phyloP scores from a whole-genome alignment of 2,113 vertebrate genomes.

The Callaeas wilsoni region DNA sequence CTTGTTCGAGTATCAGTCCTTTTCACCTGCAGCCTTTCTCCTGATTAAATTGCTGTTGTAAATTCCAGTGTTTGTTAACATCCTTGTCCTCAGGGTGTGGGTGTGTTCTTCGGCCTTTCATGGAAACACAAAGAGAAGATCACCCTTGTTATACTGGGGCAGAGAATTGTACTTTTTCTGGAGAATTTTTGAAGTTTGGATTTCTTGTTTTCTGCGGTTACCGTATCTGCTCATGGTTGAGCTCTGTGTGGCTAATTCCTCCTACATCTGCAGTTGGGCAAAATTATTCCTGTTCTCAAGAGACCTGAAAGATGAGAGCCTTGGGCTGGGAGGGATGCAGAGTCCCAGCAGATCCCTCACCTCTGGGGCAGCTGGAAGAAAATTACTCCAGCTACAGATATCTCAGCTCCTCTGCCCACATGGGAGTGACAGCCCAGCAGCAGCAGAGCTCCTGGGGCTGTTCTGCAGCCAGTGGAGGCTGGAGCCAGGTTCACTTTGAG shows the following conservation, averaged over 20 bases:
- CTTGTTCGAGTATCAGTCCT: neutral
- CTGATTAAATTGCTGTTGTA: neutral
- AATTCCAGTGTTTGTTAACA: conserved; percentile 20
- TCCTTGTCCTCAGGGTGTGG: conserved; percentile 26
- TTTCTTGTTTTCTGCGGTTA: neutral
- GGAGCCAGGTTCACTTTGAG: neutral
- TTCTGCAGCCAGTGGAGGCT: neutral
- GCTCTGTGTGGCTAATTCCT: neutral
- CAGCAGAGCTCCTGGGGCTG: neutral
- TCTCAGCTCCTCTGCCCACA: neutral
- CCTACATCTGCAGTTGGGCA: neutral
- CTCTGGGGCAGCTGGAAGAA: neutral
- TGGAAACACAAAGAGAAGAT: neutral
- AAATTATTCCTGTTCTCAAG: neutral
- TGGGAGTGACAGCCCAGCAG: neutral
- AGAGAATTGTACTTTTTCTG: neutral
- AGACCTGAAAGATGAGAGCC: neutral
- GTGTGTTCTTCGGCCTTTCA: neutral
- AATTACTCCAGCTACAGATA: neutral
- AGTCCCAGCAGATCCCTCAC: neutral
- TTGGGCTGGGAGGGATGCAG: neutral
- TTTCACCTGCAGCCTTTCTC: conserved; percentile 28
- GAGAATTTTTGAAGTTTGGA: neutral
- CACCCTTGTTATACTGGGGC: neutral
- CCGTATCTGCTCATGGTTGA: neutral